Evolutionary conservation across 2,888 invertebrate species (phyloP).

Genomic region (Anodontia alba): DNA sequence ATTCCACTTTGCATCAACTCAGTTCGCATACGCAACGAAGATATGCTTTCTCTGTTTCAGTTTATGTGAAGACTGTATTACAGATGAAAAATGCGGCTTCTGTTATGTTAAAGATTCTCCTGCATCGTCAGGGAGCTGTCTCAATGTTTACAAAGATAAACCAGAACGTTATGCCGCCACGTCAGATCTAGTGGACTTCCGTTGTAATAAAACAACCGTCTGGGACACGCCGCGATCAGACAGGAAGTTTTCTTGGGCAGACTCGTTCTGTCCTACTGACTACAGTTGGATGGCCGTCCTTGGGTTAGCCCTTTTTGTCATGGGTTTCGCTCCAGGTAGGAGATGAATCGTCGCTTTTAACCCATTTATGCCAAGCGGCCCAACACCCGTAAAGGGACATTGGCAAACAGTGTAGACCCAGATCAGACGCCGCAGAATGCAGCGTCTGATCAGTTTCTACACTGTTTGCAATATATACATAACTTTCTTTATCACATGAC

Average conservation of each 20-base stretch:
- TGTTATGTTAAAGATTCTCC: slow-evolving; percentile 81
- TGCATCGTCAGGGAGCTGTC: slow-evolving; percentile 78
- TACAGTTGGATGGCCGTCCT: slow-evolving; percentile 84
- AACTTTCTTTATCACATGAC: too few species aligned
- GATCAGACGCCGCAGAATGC: too few species aligned
- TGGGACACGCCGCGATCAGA: slow-evolving; percentile 43
- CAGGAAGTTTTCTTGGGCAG: slow-evolving; percentile 78
- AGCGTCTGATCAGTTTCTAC: too few species aligned
- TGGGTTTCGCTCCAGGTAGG: slow-evolving; percentile 85
- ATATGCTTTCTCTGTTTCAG: too few species aligned
- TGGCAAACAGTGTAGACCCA: too few species aligned
- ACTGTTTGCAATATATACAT: too few species aligned
- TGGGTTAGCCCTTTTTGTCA: slow-evolving; percentile 85
- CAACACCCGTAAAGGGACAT: too few species aligned
- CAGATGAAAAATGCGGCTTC: slow-evolving; percentile 84
- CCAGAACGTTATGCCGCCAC: slow-evolving; percentile 59
- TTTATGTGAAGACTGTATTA: slow-evolving; percentile 71
- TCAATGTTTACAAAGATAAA: slow-evolving; percentile 45
- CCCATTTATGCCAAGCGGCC: too few species aligned
- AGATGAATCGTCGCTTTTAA: too few species aligned
- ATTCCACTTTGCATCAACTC: too few species aligned
- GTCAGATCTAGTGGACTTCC: slow-evolving; percentile 26
- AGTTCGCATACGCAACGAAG: too few species aligned
- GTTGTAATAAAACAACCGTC: slow-evolving; percentile 50
- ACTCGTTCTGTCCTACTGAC: slow-evolving; percentile 85